phyloP scores from a whole-genome alignment of 1,140 invertebrate species.

The Cepaea nemoralis region DNA sequence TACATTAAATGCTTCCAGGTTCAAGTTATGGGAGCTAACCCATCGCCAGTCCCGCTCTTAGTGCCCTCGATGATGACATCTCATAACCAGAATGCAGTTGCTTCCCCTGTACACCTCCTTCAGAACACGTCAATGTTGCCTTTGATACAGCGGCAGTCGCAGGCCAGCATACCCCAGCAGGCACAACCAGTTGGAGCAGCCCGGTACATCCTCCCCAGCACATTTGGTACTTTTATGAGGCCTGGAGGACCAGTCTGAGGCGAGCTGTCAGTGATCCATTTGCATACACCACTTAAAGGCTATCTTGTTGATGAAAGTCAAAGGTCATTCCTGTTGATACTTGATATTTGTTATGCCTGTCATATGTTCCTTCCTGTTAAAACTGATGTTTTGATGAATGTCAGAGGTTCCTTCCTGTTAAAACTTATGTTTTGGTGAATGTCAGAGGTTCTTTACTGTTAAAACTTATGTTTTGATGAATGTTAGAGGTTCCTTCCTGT shows the following conservation, averaged over 20 bases:
- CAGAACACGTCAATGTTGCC: not conserved
- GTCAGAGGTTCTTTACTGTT: too few species aligned
- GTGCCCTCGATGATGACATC: not conserved
- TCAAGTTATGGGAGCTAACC: slow-evolving; percentile 1
- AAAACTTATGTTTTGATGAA: too few species aligned
- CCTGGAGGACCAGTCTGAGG: not conserved
- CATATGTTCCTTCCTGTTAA: too few species aligned
- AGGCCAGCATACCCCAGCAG: not conserved
- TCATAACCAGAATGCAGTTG: not conserved
- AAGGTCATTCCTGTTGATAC: too few species aligned
- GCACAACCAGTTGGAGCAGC: not conserved
- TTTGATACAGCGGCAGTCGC: not conserved
- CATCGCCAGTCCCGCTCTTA: not conserved
- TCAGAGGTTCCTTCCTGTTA: too few species aligned
- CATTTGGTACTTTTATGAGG: not conserved
- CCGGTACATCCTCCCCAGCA: not conserved
- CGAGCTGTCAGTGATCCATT: not conserved
- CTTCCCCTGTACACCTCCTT: not conserved
- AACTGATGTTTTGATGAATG: too few species aligned
- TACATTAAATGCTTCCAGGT: not conserved
- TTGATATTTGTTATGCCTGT: too few species aligned
- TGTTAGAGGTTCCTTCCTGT: too few species aligned
- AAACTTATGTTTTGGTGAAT: too few species aligned
- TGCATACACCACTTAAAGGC: too few species aligned
- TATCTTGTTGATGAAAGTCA: too few species aligned